Evolutionary conservation across 2,888 invertebrate species (phyloP), one percentile per base, ranked within the genome.

Genomic region (Sinopyrophorus schimmeli): DNA sequence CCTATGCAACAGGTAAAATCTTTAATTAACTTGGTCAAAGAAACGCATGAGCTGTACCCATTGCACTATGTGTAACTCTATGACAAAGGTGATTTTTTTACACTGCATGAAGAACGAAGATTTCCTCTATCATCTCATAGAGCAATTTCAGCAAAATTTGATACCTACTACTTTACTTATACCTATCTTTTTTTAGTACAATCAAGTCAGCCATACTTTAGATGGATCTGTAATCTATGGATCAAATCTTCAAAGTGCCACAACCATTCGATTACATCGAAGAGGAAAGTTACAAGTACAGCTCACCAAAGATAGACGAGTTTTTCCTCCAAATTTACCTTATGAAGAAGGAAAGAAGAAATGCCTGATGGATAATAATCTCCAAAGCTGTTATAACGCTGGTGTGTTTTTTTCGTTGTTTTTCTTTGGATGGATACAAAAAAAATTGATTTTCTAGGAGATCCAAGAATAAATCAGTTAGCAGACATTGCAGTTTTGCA

Each of bases 401-500:
- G 47, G 40, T 47, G 10, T 23, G 17, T 17, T 1, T 14, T 2
- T n/a, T 27, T 7, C 1, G 27, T 20, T 20, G 20, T 20, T 20
- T 20, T 5, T 5, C 20, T 27, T 27, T 5, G 27, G 3, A 9
- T 9, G 3, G 7, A 17, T 17, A 11, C 14, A 2, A 3, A 12
- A 27, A 7, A n/a, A 15, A 9, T 9, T 9, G 6, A 9, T 24
- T 38, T 62, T 61, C 0, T 55, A 86, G 87, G 87, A 9, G 87
- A 87, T 63, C 75, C 75, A 9, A 81, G 86, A 39, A 82, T 80
- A 3, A 87, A 87, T 71, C 86, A 86, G 65, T 80, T 85, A 32
- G 80, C 86, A 2, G 82, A 85, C 0, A 71, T 88, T 26, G 82
- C 85, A 1, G 76, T 81, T 0, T 65, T 87, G 0, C 87, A 89